Evolutionary conservation across 1,140 invertebrate genomes (phyloP).

Genomic region (Hylyphantes graminicola): DNA sequence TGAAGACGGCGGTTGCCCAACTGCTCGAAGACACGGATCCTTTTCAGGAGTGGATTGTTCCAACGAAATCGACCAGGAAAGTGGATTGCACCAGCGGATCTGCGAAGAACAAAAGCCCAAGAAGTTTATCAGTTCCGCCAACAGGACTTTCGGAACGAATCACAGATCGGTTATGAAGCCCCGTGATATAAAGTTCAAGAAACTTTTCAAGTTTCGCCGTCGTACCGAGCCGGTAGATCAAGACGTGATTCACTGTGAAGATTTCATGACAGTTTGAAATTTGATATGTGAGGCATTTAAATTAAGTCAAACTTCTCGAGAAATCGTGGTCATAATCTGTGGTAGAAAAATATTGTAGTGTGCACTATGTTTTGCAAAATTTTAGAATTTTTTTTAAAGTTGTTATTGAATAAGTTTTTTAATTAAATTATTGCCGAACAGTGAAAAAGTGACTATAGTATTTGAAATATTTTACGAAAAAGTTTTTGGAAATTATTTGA

Average conservation of each 20-base stretch:
- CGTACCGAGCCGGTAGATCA: slow-evolving; percentile 23
- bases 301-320: too few relatives aligned
- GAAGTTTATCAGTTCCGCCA: slow-evolving; percentile 42
- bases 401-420: too few relatives aligned
- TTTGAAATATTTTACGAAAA: too few relatives aligned
- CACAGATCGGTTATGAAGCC: slow-evolving; percentile 53
- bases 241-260: slow-evolving; percentile 13
- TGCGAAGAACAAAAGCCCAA: slow-evolving; percentile 9
- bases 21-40: slow-evolving; percentile 16
- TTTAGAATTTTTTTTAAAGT: too few relatives aligned
- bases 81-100: not conserved
- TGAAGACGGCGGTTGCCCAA: not conserved
- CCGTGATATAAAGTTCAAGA: slow-evolving; percentile 47
- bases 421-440: too few relatives aligned
- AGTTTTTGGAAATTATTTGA: too few relatives aligned
- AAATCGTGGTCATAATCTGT: too few relatives aligned
- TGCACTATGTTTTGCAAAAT: too few relatives aligned
- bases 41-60: slow-evolving; percentile 13
- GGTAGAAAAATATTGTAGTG: too few relatives aligned
- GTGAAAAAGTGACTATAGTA: too few relatives aligned
- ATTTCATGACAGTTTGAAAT: slow-evolving; percentile 53
- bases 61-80: not conserved
- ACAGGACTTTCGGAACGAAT: slow-evolving; percentile 48
- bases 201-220: slow-evolving; percentile 46
- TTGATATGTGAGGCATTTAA: not conserved